phyloP scores from a whole-genome alignment of 1,140 invertebrate species.

The Plectrocnemia conspersa region DNA sequence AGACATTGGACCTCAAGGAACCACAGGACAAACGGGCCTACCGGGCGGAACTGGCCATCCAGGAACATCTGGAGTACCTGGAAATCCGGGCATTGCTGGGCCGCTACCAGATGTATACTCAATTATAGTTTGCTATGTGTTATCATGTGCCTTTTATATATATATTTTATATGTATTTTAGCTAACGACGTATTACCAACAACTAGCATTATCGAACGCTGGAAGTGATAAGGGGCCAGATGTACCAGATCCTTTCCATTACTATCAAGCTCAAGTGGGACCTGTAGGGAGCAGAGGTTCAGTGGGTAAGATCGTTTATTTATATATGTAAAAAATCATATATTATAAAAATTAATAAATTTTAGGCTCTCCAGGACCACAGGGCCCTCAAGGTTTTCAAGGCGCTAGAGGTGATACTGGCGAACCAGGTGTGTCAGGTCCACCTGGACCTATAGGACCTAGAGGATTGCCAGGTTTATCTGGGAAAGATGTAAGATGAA shows the following conservation, averaged over 20 bases:
- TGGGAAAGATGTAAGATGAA: conserved; percentile 70
- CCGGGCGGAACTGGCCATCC: conserved; percentile 61
- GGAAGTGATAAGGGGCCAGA: conserved; percentile 70
- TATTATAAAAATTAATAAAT: neutral
- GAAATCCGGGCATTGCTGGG: conserved; percentile 64
- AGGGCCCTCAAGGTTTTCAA: conserved; percentile 75
- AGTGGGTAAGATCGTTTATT: conserved; percentile 49
- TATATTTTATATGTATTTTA: conserved; percentile 39
- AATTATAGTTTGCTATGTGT: neutral
- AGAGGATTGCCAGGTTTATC: conserved; percentile 64
- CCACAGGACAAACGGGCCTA: conserved; percentile 57
- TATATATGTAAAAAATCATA: neutral
- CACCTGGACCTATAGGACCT: conserved; percentile 58
- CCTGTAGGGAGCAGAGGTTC: conserved; percentile 66
- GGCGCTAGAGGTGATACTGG: conserved; percentile 67
- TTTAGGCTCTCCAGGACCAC: conserved; percentile 56
- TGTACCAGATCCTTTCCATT: conserved; percentile 61
- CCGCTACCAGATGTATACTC: conserved; percentile 66
- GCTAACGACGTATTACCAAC: conserved; percentile 59
- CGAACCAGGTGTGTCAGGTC: conserved; percentile 67
- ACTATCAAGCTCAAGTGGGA: conserved; percentile 73
- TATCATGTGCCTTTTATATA: conserved; percentile 8
- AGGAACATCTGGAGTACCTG: conserved; percentile 66
- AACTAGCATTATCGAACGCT: conserved; percentile 59
- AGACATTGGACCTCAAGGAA: conserved; percentile 53